phyloP scores from a whole-genome alignment of 1,140 invertebrate genomes.

The Popillia japonica region DNA sequence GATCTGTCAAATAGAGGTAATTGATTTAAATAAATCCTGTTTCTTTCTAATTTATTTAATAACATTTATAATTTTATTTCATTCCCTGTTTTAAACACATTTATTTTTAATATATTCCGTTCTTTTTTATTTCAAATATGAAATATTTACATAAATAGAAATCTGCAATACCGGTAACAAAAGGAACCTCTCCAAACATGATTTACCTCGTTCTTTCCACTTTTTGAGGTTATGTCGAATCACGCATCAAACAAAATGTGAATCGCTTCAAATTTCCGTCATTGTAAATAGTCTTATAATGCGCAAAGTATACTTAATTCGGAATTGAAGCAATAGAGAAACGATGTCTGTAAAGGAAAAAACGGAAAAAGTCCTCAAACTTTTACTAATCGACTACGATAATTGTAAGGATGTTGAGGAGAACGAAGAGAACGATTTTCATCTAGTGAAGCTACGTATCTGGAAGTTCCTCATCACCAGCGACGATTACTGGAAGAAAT shows the following conservation, averaged over 20 bases:
- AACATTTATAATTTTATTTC: no score
- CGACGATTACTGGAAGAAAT: slow-evolving; percentile 36
- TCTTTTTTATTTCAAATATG: no score
- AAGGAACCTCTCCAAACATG: no score
- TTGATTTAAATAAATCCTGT: no score
- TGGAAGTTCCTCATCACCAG: slow-evolving; percentile 35
- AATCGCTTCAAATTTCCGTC: background rate
- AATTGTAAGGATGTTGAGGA: slow-evolving; percentile 39
- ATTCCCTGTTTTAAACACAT: no score
- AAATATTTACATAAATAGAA: no score
- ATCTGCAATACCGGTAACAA: no score
- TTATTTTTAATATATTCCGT: no score
- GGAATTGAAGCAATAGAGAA: background rate
- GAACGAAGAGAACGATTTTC: slow-evolving; percentile 22
- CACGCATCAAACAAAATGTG: background rate
- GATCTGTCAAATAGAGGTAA: no score
- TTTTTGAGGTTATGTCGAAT: no score
- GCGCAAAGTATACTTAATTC: background rate
- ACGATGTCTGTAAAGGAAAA: slow-evolving; percentile 31
- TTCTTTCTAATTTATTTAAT: no score
- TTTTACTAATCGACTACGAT: slow-evolving; percentile 36
- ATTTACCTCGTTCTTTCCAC: no score
- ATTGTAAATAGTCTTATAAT: slow-evolving; percentile 15
- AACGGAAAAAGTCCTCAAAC: slow-evolving; percentile 23
- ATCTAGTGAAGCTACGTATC: background rate